These are phyloP conservation scores for Cottoperca gobio DNA, from an alignment of 2,797 vertebrate genomes.

Conservation along the genomic window DNA sequence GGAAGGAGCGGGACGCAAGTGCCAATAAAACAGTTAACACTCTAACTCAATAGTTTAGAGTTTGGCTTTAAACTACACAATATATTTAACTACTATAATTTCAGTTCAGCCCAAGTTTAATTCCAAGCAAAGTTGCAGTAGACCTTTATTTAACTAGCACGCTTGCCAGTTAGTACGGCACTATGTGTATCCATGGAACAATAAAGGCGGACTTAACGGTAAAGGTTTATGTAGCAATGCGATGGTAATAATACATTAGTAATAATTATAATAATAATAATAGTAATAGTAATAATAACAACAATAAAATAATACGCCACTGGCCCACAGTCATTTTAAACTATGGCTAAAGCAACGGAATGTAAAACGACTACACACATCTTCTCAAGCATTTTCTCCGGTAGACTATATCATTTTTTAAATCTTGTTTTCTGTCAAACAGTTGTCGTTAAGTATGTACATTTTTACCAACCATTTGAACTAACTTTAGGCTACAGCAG, in stretches of 20 bases:
- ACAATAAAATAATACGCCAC: background rate
- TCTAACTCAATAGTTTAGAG: background rate
- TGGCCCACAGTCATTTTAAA: background rate
- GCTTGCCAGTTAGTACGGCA: background rate
- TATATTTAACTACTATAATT: background rate
- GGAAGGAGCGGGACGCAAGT: background rate
- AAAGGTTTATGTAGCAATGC: background rate
- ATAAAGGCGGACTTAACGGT: background rate
- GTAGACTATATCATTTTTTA: background rate
- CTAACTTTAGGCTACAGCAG: background rate
- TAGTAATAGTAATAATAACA: background rate
- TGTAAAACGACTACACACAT: background rate
- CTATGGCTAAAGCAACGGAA: slow-evolving; percentile 10
- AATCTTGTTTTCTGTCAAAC: background rate
- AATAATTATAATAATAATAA: background rate
- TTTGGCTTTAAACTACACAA: background rate
- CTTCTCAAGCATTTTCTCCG: background rate
- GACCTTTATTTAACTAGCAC: background rate
- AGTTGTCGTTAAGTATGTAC: no score
- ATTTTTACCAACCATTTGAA: background rate
- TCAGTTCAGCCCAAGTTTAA: background rate
- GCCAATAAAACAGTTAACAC: background rate
- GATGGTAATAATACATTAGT: background rate
- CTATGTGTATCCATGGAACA: background rate
- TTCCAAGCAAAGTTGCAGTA: background rate